Evolutionary conservation across 2,113 vertebrate genomes (phyloP).

Genomic region (Diadophis punctatus): DNA sequence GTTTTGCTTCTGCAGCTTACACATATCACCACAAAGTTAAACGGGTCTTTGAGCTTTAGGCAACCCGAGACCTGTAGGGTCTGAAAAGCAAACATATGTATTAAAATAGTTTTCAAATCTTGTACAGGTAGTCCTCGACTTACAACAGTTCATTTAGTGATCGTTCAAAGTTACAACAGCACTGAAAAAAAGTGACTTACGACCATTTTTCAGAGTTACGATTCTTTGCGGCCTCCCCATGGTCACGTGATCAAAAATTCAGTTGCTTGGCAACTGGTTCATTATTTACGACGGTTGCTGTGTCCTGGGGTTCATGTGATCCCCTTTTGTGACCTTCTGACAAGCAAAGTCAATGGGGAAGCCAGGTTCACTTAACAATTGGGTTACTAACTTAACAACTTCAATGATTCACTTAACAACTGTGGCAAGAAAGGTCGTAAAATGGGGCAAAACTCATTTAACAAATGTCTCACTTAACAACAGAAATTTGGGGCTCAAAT

Average conservation of each 20-base stretch:
- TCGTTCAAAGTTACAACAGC: neutral
- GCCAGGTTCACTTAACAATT: neutral
- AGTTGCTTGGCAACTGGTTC: neutral
- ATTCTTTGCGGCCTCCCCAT: neutral
- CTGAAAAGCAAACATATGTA: constrained; percentile 46
- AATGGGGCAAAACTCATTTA: neutral
- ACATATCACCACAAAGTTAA: constrained; percentile 4
- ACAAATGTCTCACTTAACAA: neutral
- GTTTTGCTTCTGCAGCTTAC: constrained; percentile 12
- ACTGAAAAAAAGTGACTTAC: neutral
- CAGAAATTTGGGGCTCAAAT: neutral
- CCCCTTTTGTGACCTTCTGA: neutral
- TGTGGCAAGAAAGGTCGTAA: neutral
- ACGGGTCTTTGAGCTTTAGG: constrained; percentile 38
- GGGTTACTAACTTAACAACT: too few relatives aligned
- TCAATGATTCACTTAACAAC: neutral
- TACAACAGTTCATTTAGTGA: neutral
- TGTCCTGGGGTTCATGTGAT: neutral
- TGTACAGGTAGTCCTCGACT: neutral
- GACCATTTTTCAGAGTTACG: neutral
- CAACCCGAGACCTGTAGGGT: constrained; percentile 56
- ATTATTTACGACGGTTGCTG: neutral
- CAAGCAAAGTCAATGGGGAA: neutral
- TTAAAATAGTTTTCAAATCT: neutral
- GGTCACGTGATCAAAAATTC: neutral